Conservation (phyloP, 2,888 invertebrate genomes). For the Epistrophe grossulariae region DNA sequence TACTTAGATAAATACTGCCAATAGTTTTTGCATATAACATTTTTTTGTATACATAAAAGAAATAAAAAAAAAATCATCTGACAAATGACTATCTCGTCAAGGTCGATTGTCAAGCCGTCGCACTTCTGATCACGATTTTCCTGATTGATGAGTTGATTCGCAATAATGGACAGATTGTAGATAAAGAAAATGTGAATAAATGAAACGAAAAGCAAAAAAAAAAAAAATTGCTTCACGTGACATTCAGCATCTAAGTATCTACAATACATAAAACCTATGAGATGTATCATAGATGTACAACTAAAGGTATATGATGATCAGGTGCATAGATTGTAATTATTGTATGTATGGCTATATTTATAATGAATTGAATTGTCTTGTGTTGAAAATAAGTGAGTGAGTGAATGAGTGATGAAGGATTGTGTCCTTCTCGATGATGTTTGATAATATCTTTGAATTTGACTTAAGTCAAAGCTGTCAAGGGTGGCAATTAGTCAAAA, state of each 20-base stretch:
- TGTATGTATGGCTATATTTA: background rate
- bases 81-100: slow-evolving; percentile 63
- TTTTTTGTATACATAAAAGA: background rate
- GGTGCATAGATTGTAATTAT: slow-evolving; percentile 27
- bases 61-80: slow-evolving; percentile 23
- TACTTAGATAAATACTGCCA: background rate
- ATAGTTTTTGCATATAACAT: slow-evolving; percentile 16
- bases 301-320: slow-evolving; percentile 21
- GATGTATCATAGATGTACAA: background rate
- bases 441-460: slow-evolving; percentile 17
- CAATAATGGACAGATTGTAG: slow-evolving; percentile 47
- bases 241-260: slow-evolving; percentile 31
- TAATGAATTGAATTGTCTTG: slow-evolving; percentile 29
- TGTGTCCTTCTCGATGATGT: slow-evolving; percentile 14
- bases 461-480: slow-evolving; percentile 10
- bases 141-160: slow-evolving; percentile 66
- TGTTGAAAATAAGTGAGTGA: background rate
- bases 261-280: background rate
- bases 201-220: slow-evolving; percentile 1
- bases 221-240: slow-evolving; percentile 31
- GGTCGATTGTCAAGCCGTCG: slow-evolving; percentile 61
- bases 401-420: slow-evolving; percentile 31
- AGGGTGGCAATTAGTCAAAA: slow-evolving; percentile 3
- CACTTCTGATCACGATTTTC: slow-evolving; percentile 63
- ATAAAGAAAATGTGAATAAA: slow-evolving; percentile 44